Base-by-base conservation (phyloP, 2,888 invertebrate species). In the Alviniconcha strummeri region DNA sequence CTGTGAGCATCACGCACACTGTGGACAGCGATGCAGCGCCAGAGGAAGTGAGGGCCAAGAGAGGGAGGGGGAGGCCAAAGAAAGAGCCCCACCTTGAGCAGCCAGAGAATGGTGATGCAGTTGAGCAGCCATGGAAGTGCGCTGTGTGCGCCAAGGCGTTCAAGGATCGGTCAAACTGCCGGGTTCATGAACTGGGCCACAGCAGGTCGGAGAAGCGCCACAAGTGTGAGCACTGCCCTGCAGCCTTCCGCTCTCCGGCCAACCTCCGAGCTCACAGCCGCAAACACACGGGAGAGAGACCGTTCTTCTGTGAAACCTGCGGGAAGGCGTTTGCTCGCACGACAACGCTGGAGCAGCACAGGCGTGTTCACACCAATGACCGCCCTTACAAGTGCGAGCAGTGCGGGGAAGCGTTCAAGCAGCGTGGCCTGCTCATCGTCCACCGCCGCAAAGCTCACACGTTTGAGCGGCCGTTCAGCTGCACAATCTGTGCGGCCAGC, bases 241-340 rank as follows among this genome's bases (percentile, higher is more conserved):
- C 75, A 3, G 54, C 75, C 13, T 81, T 81, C 55, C 19, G 81
- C 15, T 64, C 72, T 4, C 17, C 13, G 6, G 75, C 52, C 17
- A 81, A 81, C n/a, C 75, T 81, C 8, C n/a, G 17, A 52, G 57
- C 75, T 11, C 81, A 81, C 81, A 7, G 5, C 6, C 60, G 75
- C 11, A 60, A 54, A 52, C 81, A 81, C 81, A 81, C 81, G 15
- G 81, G 81, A 8, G 81, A 81, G 64, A n/a, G 81, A 17, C 81
- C 81, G 1, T 81, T 75, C 57, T 36, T 11, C 8, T 81, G 81
- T 54, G 75, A 81, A 52, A 11, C 7, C 4, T 81, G 81, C 17
- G 81, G 57, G 6, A 81, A 81, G 19, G 19, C 81, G 0, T 81
- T 81, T n/a, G 81, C 81, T 36, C 81, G 81, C 75, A 74, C 71